These are phyloP conservation scores for Clivina fossor DNA, from an alignment of 2,888 invertebrate species.

Conservation along the genomic window DNA sequence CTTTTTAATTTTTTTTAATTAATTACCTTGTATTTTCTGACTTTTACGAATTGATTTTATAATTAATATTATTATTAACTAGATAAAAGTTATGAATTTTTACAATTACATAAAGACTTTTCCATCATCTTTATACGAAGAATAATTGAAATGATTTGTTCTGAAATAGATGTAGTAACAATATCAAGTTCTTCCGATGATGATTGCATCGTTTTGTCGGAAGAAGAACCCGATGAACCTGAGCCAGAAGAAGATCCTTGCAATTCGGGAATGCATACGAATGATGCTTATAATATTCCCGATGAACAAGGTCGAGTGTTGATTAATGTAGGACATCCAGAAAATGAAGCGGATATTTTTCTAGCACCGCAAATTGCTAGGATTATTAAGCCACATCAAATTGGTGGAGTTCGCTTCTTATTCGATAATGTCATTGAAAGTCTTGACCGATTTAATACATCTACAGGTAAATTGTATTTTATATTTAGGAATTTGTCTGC, in stretches of 20 bases:
- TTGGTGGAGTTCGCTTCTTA: conserved; percentile 72
- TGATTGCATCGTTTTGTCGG: conserved; percentile 85
- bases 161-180: conserved; percentile 63
- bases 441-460: conserved; percentile 80
- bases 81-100: no score
- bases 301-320: conserved; percentile 90
- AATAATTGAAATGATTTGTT: no score
- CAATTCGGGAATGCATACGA: conserved; percentile 90
- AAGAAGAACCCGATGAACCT: conserved; percentile 78
- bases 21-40: no score
- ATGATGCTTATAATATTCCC: conserved; percentile 86
- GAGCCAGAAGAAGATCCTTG: conserved; percentile 83
- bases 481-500: no score
- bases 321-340: conserved; percentile 91
- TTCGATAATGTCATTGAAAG: conserved; percentile 98
- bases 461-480: conserved; percentile 52
- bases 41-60: no score
- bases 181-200: conserved; percentile 76
- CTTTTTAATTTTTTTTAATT: no score
- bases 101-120: no score
- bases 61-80: no score
- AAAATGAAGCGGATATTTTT: conserved; percentile 87
- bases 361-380: conserved; percentile 88
- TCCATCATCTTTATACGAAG: no score
- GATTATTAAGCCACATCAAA: conserved; percentile 95